These are phyloP conservation scores for Triplophysa dalaica DNA, from an alignment of 2,113 vertebrate species.

Conservation along the genomic window DNA sequence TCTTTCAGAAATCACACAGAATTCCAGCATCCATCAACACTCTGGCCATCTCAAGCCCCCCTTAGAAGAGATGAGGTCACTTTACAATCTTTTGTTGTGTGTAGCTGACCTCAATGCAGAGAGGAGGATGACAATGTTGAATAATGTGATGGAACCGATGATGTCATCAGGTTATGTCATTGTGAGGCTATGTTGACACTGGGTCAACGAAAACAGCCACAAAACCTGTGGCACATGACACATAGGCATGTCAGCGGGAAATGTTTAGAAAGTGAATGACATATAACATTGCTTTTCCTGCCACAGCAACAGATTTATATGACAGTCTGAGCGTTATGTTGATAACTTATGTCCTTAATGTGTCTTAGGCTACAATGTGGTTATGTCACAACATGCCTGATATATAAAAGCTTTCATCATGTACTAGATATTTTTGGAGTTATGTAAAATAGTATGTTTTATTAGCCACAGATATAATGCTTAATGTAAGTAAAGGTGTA, in stretches of 20 bases:
- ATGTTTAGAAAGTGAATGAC: background rate
- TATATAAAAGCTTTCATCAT: background rate
- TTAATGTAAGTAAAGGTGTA: background rate
- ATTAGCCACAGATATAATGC: background rate
- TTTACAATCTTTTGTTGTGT: conserved; percentile 39
- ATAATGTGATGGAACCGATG: conserved; percentile 39
- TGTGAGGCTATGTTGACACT: conserved; percentile 13
- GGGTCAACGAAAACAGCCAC: background rate
- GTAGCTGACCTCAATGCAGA: background rate
- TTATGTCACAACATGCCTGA: background rate
- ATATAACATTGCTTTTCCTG: background rate
- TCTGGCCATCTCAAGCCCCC: conserved; percentile 23
- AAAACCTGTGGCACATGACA: conserved; percentile 4
- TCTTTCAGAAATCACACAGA: conserved; percentile 36
- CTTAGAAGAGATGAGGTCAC: conserved; percentile 19
- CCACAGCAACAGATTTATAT: background rate
- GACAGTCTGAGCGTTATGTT: background rate
- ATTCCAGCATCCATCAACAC: conserved; percentile 44
- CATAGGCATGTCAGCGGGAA: background rate
- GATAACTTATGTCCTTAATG: background rate
- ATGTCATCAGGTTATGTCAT: conserved; percentile 22
- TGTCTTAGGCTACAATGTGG: background rate
- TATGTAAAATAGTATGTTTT: background rate
- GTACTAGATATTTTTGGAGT: background rate
- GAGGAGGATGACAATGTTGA: conserved; percentile 17